A percentile compares a stretch with the other conserved stretches of the same genome.
Evolutionary conservation across 2,113 vertebrate genomes (phyloP).

Genomic region (Xyliphius kryptos): DNA sequence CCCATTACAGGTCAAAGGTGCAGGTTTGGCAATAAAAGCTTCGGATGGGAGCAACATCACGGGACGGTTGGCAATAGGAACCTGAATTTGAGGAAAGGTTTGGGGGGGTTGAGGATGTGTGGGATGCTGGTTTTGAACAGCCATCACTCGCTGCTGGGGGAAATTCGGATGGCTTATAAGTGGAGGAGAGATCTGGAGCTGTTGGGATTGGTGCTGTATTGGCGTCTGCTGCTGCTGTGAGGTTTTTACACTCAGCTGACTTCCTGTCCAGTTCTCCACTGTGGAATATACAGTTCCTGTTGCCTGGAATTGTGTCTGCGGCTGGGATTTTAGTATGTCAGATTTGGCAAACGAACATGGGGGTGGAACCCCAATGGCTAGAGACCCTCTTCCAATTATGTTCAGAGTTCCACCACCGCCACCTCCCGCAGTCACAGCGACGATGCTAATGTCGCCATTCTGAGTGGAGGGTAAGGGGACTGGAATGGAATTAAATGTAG

Average conservation of each 20-base stretch:
- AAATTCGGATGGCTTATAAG: conserved; percentile 46
- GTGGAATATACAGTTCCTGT: conserved; percentile 47
- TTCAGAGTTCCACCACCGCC: conserved; percentile 21
- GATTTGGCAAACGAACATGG: conserved; percentile 51
- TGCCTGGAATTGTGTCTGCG: conserved; percentile 39
- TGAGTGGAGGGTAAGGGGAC: conserved; percentile 55
- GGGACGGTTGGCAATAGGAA: conserved; percentile 14
- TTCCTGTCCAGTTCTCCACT: conserved; percentile 53
- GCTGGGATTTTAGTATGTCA: conserved; percentile 51
- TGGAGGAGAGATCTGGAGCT: conserved; percentile 26
- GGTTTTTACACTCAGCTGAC: conserved; percentile 42
- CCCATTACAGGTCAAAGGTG: conserved; percentile 43
- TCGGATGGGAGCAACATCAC: conserved; percentile 53
- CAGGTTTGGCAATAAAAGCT: conserved; percentile 55
- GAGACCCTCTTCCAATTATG: conserved; percentile 12
- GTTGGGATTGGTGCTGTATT: conserved; percentile 21
- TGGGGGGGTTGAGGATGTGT: conserved; percentile 5
- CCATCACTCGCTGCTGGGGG: conserved; percentile 36
- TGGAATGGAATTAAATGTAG: conserved; percentile 43
- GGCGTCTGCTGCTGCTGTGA: conserved; percentile 34
- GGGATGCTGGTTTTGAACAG: conserved; percentile 1
- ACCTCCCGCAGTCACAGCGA: conserved; percentile 44
- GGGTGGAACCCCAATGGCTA: conserved; percentile 28
- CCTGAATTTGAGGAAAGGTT: conserved; percentile 47
- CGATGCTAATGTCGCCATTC: conserved; percentile 49